Conservation (phyloP, 2,113 vertebrate genomes). For the Riparia riparia region DNA sequence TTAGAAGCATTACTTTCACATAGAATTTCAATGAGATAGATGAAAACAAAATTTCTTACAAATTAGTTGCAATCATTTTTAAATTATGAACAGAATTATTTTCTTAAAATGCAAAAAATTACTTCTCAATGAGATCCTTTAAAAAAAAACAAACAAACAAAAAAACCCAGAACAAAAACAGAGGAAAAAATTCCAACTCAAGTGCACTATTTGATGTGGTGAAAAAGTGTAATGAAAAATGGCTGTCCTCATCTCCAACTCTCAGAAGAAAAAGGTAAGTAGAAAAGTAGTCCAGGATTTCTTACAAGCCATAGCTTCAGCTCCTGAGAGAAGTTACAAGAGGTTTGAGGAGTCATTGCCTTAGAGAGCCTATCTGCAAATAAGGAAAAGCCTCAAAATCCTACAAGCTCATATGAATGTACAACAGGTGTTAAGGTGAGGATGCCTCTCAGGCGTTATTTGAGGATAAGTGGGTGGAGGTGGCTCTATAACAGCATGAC, state of each 20-base stretch:
- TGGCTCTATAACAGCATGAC: neutral
- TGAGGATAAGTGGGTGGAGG: neutral
- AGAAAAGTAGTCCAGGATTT: neutral
- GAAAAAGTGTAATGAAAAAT: neutral
- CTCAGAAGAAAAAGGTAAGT: neutral
- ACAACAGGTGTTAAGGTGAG: neutral
- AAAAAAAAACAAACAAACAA: neutral
- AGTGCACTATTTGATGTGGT: neutral
- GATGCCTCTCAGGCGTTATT: neutral
- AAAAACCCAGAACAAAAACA: neutral
- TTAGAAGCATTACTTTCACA: neutral
- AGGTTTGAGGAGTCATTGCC: neutral
- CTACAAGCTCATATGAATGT: neutral
- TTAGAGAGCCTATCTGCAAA: neutral
- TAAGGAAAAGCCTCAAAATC: neutral
- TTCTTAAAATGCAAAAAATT: neutral
- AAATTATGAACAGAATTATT: neutral
- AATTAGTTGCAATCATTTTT: neutral
- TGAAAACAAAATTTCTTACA: neutral
- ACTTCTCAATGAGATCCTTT: neutral
- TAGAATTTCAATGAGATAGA: neutral
- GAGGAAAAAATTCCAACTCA: neutral
- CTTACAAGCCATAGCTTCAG: neutral
- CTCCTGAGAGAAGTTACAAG: neutral
- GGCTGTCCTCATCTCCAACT: neutral